phyloP scores from a whole-genome alignment of 2,888 invertebrate genomes.

The Sphinx pinastri region DNA sequence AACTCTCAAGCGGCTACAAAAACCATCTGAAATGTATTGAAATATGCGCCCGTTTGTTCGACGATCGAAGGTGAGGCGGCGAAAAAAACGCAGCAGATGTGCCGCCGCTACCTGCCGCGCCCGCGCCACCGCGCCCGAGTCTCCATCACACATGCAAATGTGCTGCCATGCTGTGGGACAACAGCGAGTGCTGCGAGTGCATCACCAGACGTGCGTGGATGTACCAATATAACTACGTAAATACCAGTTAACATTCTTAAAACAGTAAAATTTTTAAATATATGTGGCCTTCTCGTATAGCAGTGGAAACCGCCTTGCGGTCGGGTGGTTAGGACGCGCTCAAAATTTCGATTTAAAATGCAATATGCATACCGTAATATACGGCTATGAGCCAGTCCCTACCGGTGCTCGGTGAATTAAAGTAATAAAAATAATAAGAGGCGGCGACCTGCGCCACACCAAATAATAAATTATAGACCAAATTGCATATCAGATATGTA shows the following conservation, averaged over 20 bases:
- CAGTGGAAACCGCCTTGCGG: not conserved
- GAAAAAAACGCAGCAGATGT: slow-evolving; percentile 38
- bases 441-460: slow-evolving; percentile 6
- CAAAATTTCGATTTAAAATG: slow-evolving; percentile 14
- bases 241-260: too few species aligned
- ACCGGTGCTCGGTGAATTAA: slow-evolving; percentile 12
- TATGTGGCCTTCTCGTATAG: too few species aligned
- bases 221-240: not conserved
- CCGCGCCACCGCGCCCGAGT: not conserved
- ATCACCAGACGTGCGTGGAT: too few species aligned
- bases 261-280: too few species aligned
- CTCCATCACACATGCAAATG: slow-evolving; percentile 26
- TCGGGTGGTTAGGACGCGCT: not conserved
- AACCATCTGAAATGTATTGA: slow-evolving; percentile 34
- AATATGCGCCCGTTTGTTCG: slow-evolving; percentile 36
- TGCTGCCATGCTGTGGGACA: not conserved
- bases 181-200: too few species aligned
- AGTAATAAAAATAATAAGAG: slow-evolving; percentile 16
- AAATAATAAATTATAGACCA: slow-evolving; percentile 7
- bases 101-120: slow-evolving; percentile 30
- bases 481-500: slow-evolving; percentile 10
- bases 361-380: slow-evolving; percentile 22
- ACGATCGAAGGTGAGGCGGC: slow-evolving; percentile 27
- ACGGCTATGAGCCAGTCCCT: slow-evolving; percentile 4
- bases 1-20: slow-evolving; percentile 33